Conservation (phyloP, 2,797 vertebrate genomes). For the Pelobates cultripes region DNA sequence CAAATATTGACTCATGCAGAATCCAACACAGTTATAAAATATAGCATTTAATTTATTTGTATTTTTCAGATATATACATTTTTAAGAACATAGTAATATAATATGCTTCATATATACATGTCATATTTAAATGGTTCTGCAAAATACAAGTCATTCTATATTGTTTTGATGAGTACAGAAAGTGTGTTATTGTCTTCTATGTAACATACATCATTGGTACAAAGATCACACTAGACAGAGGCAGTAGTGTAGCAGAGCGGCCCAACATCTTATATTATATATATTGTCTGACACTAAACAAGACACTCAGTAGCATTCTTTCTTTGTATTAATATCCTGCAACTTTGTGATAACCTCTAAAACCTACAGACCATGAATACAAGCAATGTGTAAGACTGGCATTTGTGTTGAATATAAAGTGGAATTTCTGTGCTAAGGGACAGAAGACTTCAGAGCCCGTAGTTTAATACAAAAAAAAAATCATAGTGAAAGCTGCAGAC, state of each 20-base stretch:
- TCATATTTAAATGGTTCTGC: background rate
- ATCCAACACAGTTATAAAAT: slow-evolving; percentile 20
- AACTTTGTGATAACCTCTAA: background rate
- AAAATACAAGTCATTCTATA: background rate
- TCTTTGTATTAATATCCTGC: background rate
- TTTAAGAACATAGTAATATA: slow-evolving; percentile 35
- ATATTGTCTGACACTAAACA: background rate
- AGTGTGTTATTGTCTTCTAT: background rate
- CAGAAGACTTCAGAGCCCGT: too few relatives aligned
- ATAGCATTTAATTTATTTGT: slow-evolving; percentile 23
- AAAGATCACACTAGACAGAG: background rate
- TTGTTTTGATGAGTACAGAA: background rate
- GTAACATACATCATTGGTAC: background rate
- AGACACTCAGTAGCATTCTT: background rate
- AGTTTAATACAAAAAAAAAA: too few relatives aligned
- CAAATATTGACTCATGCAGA: background rate
- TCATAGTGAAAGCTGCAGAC: too few relatives aligned
- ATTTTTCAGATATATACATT: slow-evolving; percentile 28
- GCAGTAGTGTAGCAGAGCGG: background rate
- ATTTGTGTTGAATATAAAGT: too few relatives aligned
- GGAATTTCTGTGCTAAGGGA: too few relatives aligned
- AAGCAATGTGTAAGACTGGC: background rate
- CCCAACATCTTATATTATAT: background rate
- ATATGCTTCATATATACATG: slow-evolving; percentile 15
- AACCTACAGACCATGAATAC: background rate